phyloP scores from a whole-genome alignment of 1,140 invertebrate genomes.

The Drosophila pseudoananassae region DNA sequence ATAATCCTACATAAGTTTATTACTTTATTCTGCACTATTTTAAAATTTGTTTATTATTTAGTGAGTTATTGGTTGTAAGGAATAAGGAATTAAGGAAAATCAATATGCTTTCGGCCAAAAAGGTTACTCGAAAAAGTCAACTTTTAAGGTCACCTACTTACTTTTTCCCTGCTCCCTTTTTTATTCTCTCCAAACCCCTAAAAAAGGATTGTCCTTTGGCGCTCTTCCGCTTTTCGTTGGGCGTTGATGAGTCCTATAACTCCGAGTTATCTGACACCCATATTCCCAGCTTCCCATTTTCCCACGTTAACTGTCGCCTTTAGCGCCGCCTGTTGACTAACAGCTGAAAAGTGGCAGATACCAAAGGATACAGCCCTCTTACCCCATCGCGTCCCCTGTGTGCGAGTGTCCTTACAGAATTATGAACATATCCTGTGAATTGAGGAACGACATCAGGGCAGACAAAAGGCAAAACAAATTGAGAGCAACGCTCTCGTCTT shows the following conservation, averaged over 20 bases:
- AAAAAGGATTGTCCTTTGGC: not conserved
- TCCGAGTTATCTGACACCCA: slow-evolving; percentile 31
- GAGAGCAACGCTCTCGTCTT: slow-evolving; percentile 33
- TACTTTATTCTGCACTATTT: no score
- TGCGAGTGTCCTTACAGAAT: slow-evolving; percentile 60
- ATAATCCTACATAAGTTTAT: not conserved
- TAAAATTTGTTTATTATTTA: no score
- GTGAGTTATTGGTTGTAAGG: no score
- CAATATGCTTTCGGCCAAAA: not conserved
- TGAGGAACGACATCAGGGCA: slow-evolving; percentile 66
- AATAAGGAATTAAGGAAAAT: not conserved
- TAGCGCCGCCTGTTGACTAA: slow-evolving; percentile 38
- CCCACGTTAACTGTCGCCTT: slow-evolving; percentile 37
- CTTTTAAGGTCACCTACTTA: slow-evolving; percentile 15
- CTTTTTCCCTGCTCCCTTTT: slow-evolving; percentile 3
- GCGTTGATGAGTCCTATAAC: slow-evolving; percentile 35
- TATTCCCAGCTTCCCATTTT: slow-evolving; percentile 4
- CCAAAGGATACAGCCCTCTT: not conserved
- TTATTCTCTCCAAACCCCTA: not conserved
- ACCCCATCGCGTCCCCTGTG: slow-evolving; percentile 1
- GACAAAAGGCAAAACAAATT: slow-evolving; percentile 79
- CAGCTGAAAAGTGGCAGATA: slow-evolving; percentile 10
- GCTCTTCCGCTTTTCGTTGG: slow-evolving; percentile 3
- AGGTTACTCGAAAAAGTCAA: not conserved
- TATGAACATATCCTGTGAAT: slow-evolving; percentile 80